Conservation (phyloP, 2,888 invertebrate species). For the Teleiodes luculella region DNA sequence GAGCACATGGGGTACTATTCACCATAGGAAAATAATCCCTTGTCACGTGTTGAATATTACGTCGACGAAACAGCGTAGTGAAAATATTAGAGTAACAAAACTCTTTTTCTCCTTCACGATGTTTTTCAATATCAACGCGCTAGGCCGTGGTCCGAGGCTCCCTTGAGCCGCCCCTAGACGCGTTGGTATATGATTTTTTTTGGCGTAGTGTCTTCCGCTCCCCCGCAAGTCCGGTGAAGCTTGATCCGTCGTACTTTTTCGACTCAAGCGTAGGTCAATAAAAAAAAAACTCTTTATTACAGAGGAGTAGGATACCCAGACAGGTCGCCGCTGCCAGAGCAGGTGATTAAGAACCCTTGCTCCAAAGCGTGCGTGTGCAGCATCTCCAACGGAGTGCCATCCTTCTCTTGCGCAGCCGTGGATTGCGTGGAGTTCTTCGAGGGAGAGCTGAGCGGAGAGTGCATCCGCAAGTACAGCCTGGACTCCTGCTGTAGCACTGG, state of each 20-base stretch:
- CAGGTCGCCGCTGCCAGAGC: conserved; percentile 49
- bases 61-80: background rate
- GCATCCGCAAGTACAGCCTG: conserved; percentile 54
- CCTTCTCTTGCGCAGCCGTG: conserved; percentile 63
- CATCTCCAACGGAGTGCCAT: conserved; percentile 36
- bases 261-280: no score
- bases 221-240: no score
- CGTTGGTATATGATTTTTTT: no score
- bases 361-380: conserved; percentile 60
- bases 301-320: conserved; percentile 56
- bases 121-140: no score
- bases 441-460: conserved; percentile 49
- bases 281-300: conserved; percentile 19
- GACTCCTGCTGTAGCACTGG: conserved; percentile 63
- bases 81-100: background rate
- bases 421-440: conserved; percentile 64
- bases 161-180: no score
- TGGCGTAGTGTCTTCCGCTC: no score
- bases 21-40: no score
- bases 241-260: no score
- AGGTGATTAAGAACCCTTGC: conserved; percentile 54
- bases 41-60: no score
- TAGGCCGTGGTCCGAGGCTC: no score
- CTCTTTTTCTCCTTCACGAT: no score
- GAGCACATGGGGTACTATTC: no score